Evolutionary conservation across 2,797 vertebrate genomes (phyloP).

Genomic region (Poeciliopsis paucimaculata): DNA sequence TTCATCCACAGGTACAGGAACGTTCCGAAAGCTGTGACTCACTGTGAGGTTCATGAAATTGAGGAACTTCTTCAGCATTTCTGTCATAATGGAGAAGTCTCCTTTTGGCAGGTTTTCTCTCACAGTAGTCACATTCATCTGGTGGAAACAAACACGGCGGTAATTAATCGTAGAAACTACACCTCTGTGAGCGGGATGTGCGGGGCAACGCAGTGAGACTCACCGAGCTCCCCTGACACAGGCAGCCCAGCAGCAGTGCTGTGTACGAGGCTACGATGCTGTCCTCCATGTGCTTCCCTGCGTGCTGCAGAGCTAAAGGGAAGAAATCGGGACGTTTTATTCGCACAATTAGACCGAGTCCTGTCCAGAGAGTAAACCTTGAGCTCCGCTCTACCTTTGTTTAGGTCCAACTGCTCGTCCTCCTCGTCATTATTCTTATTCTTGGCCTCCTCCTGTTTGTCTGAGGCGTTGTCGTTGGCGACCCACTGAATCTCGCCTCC

Average conservation of each 20-base stretch:
- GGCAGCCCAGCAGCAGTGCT: constrained; percentile 94
- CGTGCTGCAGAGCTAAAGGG: constrained; percentile 91
- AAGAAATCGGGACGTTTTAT: not conserved
- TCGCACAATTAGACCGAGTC: no score
- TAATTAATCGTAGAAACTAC: not conserved
- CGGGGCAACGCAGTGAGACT: constrained; percentile 53
- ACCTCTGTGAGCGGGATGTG: not conserved
- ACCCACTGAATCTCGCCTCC: constrained; percentile 98
- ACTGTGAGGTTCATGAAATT: constrained; percentile 99
- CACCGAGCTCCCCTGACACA: constrained; percentile 96
- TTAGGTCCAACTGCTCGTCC: constrained; percentile 95
- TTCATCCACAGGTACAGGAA: not conserved
- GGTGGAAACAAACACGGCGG: constrained; percentile 13
- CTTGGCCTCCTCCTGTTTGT: constrained; percentile 79
- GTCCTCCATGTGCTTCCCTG: constrained; percentile 99
- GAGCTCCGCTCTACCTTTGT: constrained; percentile 85
- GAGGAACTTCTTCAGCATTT: constrained; percentile 99
- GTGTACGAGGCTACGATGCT: constrained; percentile 98
- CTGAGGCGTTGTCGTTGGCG: constrained; percentile 81
- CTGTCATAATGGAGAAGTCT: constrained; percentile 98
- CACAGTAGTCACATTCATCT: constrained; percentile 98
- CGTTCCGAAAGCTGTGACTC: constrained; percentile 66
- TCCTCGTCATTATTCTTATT: constrained; percentile 89
- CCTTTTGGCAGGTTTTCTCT: constrained; percentile 95
- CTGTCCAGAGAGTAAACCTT: fast-evolving